Evolutionary conservation across 2,797 vertebrate genomes (phyloP), one percentile per base, ranked within the genome.

Genomic region (Hafferia zeledoni): DNA sequence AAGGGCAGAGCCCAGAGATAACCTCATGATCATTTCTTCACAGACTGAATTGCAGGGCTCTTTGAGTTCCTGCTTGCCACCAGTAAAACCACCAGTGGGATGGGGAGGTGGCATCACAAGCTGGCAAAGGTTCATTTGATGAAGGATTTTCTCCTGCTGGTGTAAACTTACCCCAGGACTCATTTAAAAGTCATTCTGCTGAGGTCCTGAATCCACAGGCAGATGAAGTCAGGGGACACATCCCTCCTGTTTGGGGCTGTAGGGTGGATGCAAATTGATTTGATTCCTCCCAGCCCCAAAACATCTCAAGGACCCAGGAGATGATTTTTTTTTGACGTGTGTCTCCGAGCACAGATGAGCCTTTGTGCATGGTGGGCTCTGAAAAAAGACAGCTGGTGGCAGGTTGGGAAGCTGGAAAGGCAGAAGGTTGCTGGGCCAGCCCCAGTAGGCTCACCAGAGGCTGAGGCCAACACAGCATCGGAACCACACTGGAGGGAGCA

Each of bases 361-460:
- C 64, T 91, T 84, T 95, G 91, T 87, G 60, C 30, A 1, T 15
- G 22, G 61, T 60, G 60, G 64, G 27, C 20, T 64, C 64, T 47
- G 60, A 83, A 25, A 35, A 52, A 47, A 68, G 67, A 49, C 85
- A 93, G 71, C 92, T 93, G 92, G 56, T 19, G 41, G 53, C 76
- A 91, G 46, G 49, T 10, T 90, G 67, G 80, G 43, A 15, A 64
- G 68, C 5, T 2, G 27, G 37, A 53, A 83, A 77, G 46, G 46
- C 2, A 7, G 44, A 61, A 77, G 27, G n/a, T 33, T 76, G 55
- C 44, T 69, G 55, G 47, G 57, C 43, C 30, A 71, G 59, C 63
- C 71, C 79, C 78, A 37, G 49, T 17, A 56, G n/a, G 44, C 11
- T 86, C 60, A 49, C 5, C 60, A 88, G 44, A 53, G 44, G 33